Base-by-base conservation (phyloP, 2,888 invertebrate genomes). In the Brachylomia viminalis region DNA sequence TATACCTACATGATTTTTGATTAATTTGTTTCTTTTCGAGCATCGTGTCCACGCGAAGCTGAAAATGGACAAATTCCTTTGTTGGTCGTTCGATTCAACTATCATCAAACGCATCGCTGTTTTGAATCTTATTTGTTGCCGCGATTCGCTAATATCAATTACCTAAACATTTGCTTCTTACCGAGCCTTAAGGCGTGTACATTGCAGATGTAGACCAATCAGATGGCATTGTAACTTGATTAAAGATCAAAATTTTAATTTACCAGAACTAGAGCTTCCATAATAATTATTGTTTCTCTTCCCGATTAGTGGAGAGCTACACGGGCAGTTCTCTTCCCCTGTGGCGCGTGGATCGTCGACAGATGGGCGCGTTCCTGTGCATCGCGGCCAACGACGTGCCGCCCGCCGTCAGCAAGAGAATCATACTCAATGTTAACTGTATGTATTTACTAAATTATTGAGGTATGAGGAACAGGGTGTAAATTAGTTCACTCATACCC, bases 371-470 rank as follows among this genome's bases (percentile, higher is more conserved):
- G 49, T 99, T 99, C 94, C 97, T 99, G 89, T 99, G 99, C 96
- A 98, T 99, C 90, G 99, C 99, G 23, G 98, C 98, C 91, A 99
- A 99, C 93, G 98, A 98, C 93, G 99, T 99, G 65, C 98, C 98
- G 52, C 99, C 99, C 10, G 98, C 98, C 15, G 98, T 98, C 91
- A 98, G 98, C 97, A 98, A 98, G 94, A 96, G 98, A 88, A 98
- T 99, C 88, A 98, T 98, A 68, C 97, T 99, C 77, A 98, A 98
- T 92, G 98, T 99, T 77, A 98, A 98, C 94, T 99, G 99, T 99
- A 95, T 98, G 99, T 98, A 90, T 77, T 66, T 27, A 15, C 15
- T 45, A 27, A n/a, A n/a, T n/a, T n/a, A n/a, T n/a, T n/a, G n/a
- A n/a, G n/a, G n/a, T n/a, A n/a, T n/a, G n/a, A n/a, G n/a, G n/a